Percentiles rank a stretch among this genome's conserved stretches.
Conservation (phyloP, 2,888 invertebrate genomes). For the Oxytorus armatus region DNA sequence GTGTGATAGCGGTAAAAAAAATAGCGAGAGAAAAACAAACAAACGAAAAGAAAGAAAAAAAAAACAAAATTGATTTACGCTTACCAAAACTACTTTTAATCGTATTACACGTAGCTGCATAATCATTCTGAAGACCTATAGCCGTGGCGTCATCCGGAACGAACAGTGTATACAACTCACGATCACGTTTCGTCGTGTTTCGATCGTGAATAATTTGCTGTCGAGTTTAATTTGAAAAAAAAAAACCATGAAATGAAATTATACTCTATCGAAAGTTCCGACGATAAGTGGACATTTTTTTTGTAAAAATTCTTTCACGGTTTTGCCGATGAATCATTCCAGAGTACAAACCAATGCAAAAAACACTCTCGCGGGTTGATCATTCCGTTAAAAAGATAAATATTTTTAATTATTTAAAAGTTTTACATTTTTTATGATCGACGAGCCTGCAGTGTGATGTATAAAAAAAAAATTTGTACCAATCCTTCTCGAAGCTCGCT, state of each 20-base stretch:
- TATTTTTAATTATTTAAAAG: no score
- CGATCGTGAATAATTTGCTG: conserved; percentile 1
- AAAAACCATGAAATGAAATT: conserved; percentile 23
- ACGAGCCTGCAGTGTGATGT: not conserved
- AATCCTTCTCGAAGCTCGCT: conserved; percentile 17
- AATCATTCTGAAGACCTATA: conserved; percentile 66
- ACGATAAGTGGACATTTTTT: conserved; percentile 32
- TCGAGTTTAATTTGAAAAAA: not conserved
- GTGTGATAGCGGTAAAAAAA: conserved; percentile 59
- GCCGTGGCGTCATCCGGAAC: conserved; percentile 52
- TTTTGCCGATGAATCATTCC: conserved; percentile 41
- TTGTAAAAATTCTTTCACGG: conserved; percentile 2
- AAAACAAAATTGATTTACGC: conserved; percentile 71
- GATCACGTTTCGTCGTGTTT: conserved; percentile 56
- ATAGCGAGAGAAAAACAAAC: not conserved
- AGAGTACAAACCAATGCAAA: conserved; percentile 61
- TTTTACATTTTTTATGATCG: not conserved
- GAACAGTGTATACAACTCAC: conserved; percentile 49
- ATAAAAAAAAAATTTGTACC: conserved; percentile 19
- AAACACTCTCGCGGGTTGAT: conserved; percentile 9
- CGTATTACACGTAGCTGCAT: conserved; percentile 70
- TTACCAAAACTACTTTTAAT: conserved; percentile 73
- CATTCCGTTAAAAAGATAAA: not conserved
- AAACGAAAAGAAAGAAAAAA: no score
- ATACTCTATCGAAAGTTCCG: conserved; percentile 14